Percentiles rank a stretch among this genome's conserved stretches.
Conservation (phyloP, 1,140 invertebrate genomes). For the Eupristina koningsbergeri region DNA sequence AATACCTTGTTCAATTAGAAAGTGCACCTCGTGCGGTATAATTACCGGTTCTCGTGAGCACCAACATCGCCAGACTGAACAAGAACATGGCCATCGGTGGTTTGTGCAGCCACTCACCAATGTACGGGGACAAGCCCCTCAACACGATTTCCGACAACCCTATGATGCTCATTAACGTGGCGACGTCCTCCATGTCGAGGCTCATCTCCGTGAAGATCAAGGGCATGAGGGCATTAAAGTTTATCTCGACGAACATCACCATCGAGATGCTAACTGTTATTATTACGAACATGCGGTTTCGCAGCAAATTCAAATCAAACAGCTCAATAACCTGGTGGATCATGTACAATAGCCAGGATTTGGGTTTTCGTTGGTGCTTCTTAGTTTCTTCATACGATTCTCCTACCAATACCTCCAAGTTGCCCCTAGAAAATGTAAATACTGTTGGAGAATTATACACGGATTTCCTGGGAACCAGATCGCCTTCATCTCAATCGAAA, state of each 20-base stretch:
- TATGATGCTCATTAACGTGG: constrained; percentile 76
- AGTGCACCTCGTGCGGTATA: constrained; percentile 45
- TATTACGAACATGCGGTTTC: constrained; percentile 76
- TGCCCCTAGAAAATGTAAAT: too few relatives aligned
- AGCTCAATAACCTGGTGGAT: constrained; percentile 52
- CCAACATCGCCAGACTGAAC: constrained; percentile 78
- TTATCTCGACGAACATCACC: constrained; percentile 80
- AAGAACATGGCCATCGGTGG: constrained; percentile 80
- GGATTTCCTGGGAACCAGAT: too few relatives aligned
- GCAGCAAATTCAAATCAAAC: constrained; percentile 75
- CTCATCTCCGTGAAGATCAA: constrained; percentile 78
- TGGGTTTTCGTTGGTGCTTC: neutral
- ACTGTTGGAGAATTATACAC: too few relatives aligned
- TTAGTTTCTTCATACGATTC: neutral
- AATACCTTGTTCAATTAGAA: neutral
- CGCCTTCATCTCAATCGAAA: too few relatives aligned
- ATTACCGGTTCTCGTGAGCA: constrained; percentile 79
- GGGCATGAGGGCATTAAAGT: constrained; percentile 79
- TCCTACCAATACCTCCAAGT: too few relatives aligned
- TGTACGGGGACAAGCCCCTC: constrained; percentile 76
- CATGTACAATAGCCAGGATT: neutral
- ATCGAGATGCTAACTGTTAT: constrained; percentile 80
- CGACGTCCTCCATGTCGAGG: constrained; percentile 75
- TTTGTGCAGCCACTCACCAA: constrained; percentile 78
- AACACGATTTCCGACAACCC: constrained; percentile 76